phyloP scores from a whole-genome alignment of 1,140 invertebrate genomes.

The Psilanteris sp. region DNA sequence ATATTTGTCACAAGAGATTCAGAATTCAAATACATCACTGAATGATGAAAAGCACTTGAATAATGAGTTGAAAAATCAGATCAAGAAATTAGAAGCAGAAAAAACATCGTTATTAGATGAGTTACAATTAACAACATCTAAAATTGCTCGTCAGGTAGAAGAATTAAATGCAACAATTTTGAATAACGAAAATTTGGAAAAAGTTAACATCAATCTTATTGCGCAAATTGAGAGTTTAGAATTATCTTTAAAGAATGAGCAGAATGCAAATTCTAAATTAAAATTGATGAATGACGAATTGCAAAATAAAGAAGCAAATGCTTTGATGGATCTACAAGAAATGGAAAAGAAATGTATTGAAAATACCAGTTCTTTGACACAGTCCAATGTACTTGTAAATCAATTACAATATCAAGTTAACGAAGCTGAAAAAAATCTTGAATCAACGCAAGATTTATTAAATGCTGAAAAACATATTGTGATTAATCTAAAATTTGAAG shows the following conservation, averaged over 20 bases:
- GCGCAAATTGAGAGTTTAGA: no score
- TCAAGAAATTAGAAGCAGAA: conserved; percentile 7
- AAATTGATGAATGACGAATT: conserved; percentile 10
- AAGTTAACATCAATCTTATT: no score
- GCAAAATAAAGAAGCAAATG: conserved; percentile 7
- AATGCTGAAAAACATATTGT: conserved; percentile 2
- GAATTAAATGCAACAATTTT: not conserved
- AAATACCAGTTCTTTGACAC: not conserved
- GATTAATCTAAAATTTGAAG: conserved; percentile 1
- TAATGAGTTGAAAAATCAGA: conserved; percentile 1
- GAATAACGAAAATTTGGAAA: not conserved
- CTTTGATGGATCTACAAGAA: not conserved
- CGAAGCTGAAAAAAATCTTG: not conserved
- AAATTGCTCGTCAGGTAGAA: not conserved
- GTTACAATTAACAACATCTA: not conserved
- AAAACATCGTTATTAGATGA: not conserved
- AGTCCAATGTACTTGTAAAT: conserved; percentile 2
- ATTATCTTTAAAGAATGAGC: conserved; percentile 4
- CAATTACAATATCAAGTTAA: conserved; percentile 1
- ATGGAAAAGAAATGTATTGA: conserved; percentile 1
- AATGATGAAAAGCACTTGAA: not conserved
- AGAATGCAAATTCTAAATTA: not conserved
- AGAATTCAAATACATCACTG: conserved; percentile 7
- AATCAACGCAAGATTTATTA: conserved; percentile 6
- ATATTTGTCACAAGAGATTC: conserved; percentile 19